Percentiles rank a stretch among this genome's conserved stretches.
Conservation (phyloP, 2,888 invertebrate genomes). For the Rhogogaster chlorosoma region DNA sequence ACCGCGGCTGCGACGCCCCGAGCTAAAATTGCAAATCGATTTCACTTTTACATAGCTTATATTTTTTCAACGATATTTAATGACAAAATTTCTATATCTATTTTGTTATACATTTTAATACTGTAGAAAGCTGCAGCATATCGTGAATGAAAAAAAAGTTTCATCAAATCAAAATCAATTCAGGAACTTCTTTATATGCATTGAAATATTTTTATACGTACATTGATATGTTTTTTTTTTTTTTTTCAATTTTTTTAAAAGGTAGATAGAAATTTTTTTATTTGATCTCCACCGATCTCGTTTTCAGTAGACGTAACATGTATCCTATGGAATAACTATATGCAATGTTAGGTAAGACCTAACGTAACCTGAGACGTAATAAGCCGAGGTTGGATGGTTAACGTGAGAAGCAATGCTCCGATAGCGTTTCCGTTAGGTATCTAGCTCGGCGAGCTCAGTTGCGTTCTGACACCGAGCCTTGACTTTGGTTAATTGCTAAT, state of each 20-base stretch:
- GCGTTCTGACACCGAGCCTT: background rate
- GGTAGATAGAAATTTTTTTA: background rate
- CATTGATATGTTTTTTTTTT: too few relatives aligned
- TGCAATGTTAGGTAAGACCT: background rate
- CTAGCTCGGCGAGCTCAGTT: background rate
- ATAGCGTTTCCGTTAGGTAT: background rate
- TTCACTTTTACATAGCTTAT: background rate
- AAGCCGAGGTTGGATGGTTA: background rate
- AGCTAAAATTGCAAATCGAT: slow-evolving; percentile 26
- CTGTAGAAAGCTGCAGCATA: background rate
- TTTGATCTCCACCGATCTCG: background rate
- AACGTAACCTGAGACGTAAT: slow-evolving; percentile 13
- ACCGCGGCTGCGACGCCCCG: background rate
- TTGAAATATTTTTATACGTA: background rate
- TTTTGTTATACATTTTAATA: background rate
- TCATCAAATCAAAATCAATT: background rate
- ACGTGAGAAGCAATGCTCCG: slow-evolving; percentile 27
- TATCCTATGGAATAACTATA: background rate
- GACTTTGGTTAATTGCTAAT: slow-evolving; percentile 11
- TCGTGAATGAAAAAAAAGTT: background rate
- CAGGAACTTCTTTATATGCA: too few relatives aligned
- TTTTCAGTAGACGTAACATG: background rate
- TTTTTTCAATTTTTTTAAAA: background rate
- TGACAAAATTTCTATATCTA: background rate
- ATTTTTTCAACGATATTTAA: background rate